phyloP scores from a whole-genome alignment of 2,113 vertebrate species.

The Tragelaphus scriptus region DNA sequence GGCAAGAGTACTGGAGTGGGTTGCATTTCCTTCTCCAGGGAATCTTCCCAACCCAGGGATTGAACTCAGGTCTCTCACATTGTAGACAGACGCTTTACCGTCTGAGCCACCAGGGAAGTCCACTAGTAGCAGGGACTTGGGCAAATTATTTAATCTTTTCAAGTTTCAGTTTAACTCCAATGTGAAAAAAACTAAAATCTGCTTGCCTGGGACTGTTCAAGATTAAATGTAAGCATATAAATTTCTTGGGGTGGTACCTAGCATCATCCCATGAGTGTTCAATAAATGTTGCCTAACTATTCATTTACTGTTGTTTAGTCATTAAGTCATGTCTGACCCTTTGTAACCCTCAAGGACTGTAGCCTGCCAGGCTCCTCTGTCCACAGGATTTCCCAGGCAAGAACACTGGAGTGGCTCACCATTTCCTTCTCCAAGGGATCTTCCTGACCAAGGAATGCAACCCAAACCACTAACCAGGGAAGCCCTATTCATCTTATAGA shows the following conservation, averaged over 20 bases:
- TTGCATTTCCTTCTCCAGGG: no score
- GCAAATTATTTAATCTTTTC: constrained; percentile 16
- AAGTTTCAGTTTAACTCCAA: background rate
- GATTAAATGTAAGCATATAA: background rate
- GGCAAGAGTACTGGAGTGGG: no score
- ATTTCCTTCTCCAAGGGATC: background rate
- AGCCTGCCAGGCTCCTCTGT: background rate
- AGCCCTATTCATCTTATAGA: background rate
- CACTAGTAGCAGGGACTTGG: background rate
- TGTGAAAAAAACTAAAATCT: background rate
- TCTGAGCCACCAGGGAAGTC: no score
- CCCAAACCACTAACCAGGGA: background rate
- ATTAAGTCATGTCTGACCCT: background rate
- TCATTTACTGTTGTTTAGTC: background rate
- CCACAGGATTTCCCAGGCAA: background rate
- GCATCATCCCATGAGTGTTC: background rate
- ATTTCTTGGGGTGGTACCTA: background rate
- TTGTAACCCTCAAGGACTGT: background rate
- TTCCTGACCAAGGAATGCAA: background rate
- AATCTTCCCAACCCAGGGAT: no score
- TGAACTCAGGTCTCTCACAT: no score
- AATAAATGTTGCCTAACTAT: background rate
- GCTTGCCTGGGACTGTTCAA: background rate
- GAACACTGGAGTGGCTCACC: background rate
- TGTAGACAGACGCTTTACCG: no score